Conservation (phyloP, 1,140 invertebrate species). For the Bombus polaris region DNA sequence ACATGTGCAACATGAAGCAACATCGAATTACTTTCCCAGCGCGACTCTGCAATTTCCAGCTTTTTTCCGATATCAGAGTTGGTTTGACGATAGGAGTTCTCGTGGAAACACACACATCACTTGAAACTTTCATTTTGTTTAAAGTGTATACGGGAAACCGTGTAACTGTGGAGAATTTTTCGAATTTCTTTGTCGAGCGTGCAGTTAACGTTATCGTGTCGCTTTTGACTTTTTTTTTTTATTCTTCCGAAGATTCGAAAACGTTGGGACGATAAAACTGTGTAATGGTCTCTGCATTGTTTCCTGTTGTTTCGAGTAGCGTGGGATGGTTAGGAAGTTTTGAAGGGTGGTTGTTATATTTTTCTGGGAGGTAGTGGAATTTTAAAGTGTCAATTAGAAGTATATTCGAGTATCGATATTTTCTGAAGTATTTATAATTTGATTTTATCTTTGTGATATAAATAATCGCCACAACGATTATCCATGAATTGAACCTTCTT, state of each 20-base stretch:
- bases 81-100: not conserved
- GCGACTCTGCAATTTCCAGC: not conserved
- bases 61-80: not conserved
- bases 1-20: conserved; percentile 2
- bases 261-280: not conserved
- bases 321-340: not conserved
- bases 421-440: not conserved
- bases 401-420: not conserved
- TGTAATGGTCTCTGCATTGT: not conserved
- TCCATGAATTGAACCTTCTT: no score
- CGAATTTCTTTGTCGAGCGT: not conserved
- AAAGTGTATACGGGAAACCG: not conserved
- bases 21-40: conserved; percentile 17
- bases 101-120: not conserved
- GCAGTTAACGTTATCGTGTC: not conserved
- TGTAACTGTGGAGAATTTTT: not conserved
- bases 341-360: not conserved
- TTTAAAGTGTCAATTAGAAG: not conserved
- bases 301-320: not conserved
- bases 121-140: not conserved
- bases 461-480: no score
- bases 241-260: not conserved
- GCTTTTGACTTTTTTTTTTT: no score
- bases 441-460: not conserved
- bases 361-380: not conserved